Evolutionary conservation across 2,888 invertebrate genomes (phyloP), one percentile per base, ranked within the genome.

Genomic region (Oasisia sp.): DNA sequence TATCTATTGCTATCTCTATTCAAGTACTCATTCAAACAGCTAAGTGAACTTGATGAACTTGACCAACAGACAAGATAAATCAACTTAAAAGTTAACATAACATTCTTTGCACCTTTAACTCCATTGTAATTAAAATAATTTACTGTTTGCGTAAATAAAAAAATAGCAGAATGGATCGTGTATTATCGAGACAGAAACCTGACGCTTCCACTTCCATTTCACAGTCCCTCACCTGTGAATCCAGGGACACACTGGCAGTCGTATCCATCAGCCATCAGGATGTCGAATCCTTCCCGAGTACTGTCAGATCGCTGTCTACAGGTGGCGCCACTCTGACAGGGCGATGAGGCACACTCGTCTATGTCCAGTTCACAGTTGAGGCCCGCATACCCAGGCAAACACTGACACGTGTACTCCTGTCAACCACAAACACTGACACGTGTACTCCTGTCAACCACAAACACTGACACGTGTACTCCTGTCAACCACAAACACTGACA

Each of bases 241-340:
- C 96, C 96, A 5, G 93, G 92, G 0, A 94, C 94, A 94, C 96
- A 96, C 7, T 93, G 92, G 93, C 96, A 96, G 45, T 94, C 89
- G 92, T 95, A 95, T 2, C 96, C 96, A 12, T 95, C 94, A 14
- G 96, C 95, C 7, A 93, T 94, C 7, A 93, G 93, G 92, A 94
- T 95, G 38, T 94, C 94, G 93, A 96, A 96, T n/a, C 92, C 93
- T 9, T 91, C 90, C 98, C 98, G 92, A 97, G 97, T 96, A 98
- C 98, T 45, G 56, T 95, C 94, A 9, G 96, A 96, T 45, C 94
- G 93, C 94, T 96, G 94, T 7, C 94, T 92, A 92, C 96, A 96
- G 3, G 94, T 93, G 89, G 95, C 95, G 92, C 91, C 91, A 45
- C 92, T 93, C 19, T 91, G 92, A 90, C 93, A 93, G 11, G 93